phyloP scores from a whole-genome alignment of 2,797 vertebrate genomes.

The Falco columbarius region DNA sequence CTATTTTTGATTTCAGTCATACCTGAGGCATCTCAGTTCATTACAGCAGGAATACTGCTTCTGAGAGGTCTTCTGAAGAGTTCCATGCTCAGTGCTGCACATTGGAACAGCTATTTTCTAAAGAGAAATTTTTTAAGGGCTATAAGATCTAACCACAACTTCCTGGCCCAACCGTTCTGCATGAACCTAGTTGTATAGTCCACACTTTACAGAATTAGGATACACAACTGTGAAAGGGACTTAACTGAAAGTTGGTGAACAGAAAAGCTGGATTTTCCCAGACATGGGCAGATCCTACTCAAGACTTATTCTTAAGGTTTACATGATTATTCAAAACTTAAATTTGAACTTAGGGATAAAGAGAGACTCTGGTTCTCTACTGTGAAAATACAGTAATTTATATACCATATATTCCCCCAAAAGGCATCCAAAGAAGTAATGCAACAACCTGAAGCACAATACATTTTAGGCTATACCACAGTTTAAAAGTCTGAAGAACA shows the following conservation, averaged over 20 bases:
- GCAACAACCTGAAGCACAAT: background rate
- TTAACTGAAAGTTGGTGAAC: background rate
- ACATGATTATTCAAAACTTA: background rate
- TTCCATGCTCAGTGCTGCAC: background rate
- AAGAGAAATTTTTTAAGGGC: background rate
- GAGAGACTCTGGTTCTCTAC: background rate
- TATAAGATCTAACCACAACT: background rate
- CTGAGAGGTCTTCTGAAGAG: background rate
- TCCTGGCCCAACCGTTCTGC: background rate
- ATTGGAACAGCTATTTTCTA: background rate
- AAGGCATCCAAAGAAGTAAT: background rate
- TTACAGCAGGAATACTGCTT: background rate
- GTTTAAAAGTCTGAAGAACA: background rate
- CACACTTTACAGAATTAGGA: background rate
- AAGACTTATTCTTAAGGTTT: background rate
- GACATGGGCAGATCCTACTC: background rate
- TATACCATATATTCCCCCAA: background rate
- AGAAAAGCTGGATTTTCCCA: background rate
- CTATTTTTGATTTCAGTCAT: background rate
- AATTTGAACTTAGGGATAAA: background rate
- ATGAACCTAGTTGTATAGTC: background rate
- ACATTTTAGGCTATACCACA: background rate
- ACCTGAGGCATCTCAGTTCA: background rate
- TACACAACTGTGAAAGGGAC: background rate
- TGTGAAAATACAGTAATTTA: background rate